Evolutionary conservation across 2,797 vertebrate genomes (phyloP), one percentile per base, ranked within the genome.

Genomic region (Melanogrammus aeglefinus): DNA sequence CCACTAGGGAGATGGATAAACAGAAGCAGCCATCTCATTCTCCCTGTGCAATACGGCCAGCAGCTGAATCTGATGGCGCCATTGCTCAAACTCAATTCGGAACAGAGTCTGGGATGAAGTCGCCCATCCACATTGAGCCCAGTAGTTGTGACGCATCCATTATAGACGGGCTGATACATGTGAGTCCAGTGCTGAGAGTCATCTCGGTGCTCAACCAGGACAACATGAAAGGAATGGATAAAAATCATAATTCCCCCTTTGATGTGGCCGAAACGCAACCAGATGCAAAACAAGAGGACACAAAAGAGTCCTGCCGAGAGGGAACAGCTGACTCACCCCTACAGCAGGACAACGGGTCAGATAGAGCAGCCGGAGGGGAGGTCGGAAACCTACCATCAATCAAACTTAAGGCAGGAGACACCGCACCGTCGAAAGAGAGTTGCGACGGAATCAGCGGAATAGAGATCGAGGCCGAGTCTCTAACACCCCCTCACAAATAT

Each of bases 301-400:
- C 82, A 75, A 83, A 75, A 77, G 79, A 81, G 13, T 77, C 63
- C n/a, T 69, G 47, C n/a, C 79, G 79, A 77, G 78, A 74, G 78
- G 84, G 75, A 89, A 81, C 83, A 75, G 79, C 74, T 21, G 78
- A 70, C 73, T 75, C 81, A 77, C 38, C 73, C 73, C 57, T 72
- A 74, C 87, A 78, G 73, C 75, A 79, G 73, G 76, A 33, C 84
- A 82, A 85, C 83, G 83, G 63, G 47, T 38, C 83, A 75, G 80
- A 90, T 84, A 85, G 88, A 85, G 81, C 87, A 72, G 75, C 76
- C 74, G 69, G 7, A 69, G 85, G 82, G 82, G 81, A 82, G 84
- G 84, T 21, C 63, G 79, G 73, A 86, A 80, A 75, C 77, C 36
- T 79, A 75, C 84, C 84, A 79, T 75, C 75, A 77, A 73, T 80